Evolutionary conservation across 1,140 invertebrate genomes (phyloP), one percentile per base, ranked within the genome.

Genomic region (Aphis gossypii): DNA sequence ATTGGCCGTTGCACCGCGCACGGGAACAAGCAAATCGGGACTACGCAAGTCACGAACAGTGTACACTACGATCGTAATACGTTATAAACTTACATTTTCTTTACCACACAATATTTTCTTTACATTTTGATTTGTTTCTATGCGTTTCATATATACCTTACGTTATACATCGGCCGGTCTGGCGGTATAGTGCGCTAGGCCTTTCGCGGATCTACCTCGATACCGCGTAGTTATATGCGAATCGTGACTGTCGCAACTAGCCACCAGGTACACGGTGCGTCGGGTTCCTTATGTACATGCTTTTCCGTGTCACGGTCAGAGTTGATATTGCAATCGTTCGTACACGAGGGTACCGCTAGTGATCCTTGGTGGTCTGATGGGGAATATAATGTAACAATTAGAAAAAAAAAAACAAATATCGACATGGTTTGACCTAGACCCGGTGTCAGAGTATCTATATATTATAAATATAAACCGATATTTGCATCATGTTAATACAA

Each of bases 161-260:
- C 56, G 21, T 54, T 23, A 82, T 38, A 83, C 35, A 83, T 21
- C 35, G 76, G 76, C 35, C 20, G 60, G 60, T 68, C 60, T n/a
- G 60, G 20, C 20, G 56, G 23, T 82, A 60, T 68, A 30, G 90
- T 35, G 25, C 11, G 30, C 18, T 23, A 30, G 5, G 46, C 30
- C n/a, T 38, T 41, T 25, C 9, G 30, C 25, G 14, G 60, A 35
- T 14, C 60, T n/a, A 76, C n/a, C 60, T 76, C 60, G 60, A 68
- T n/a, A 76, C n/a, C 56, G 25, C 56, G 23, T 35, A 20, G 18
- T 44, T 44, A 18, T 7, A 44, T 56, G 48, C 21, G 38, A 56
- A 51, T 93, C 92, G 92, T 93, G 92, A 93, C 92, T 93, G 82
- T 44, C 92, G 92, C 92, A 93, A 93, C 82, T 76, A n/a, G 25